Conservation (phyloP, 2,113 vertebrate species). For the Amphilophus citrinellus region DNA sequence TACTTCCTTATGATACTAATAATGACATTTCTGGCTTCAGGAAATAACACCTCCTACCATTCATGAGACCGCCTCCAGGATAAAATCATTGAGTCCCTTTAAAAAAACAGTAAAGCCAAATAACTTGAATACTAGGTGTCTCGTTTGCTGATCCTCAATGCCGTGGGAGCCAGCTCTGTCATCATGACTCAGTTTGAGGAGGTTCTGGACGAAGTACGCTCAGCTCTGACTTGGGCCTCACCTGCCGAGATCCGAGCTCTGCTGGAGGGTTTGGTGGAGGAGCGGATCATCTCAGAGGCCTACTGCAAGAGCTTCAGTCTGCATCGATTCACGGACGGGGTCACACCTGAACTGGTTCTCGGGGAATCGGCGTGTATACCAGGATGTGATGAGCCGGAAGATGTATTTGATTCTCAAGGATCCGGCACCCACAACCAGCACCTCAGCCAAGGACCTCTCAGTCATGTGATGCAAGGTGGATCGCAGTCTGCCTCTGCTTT, state of each 20-base stretch:
- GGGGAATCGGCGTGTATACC: background rate
- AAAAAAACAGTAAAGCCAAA: background rate
- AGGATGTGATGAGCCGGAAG: background rate
- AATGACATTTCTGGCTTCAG: background rate
- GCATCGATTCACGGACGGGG: background rate
- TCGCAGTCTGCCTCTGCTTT: background rate
- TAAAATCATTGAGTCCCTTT: constrained; percentile 4
- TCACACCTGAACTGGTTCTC: background rate
- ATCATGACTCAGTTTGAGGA: constrained; percentile 82
- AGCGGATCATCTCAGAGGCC: constrained; percentile 79
- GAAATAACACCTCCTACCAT: constrained; percentile 30
- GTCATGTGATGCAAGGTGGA: background rate
- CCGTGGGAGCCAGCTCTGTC: rapidly evolving
- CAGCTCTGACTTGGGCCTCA: constrained; percentile 62
- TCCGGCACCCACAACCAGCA: background rate
- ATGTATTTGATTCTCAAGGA: background rate
- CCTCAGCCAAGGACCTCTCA: background rate
- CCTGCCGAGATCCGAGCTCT: constrained; percentile 64
- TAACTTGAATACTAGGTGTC: background rate
- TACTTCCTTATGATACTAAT: constrained; percentile 10
- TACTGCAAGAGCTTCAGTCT: constrained; percentile 69
- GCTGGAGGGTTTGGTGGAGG: constrained; percentile 73
- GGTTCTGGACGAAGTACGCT: constrained; percentile 76
- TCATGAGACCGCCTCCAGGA: constrained; percentile 12
- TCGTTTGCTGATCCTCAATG: background rate